A percentile compares a stretch with the other conserved stretches of the same genome.
These are phyloP conservation scores for Saguinus midas DNA, from an alignment of 2,113 vertebrate species.

Conservation along the genomic window DNA sequence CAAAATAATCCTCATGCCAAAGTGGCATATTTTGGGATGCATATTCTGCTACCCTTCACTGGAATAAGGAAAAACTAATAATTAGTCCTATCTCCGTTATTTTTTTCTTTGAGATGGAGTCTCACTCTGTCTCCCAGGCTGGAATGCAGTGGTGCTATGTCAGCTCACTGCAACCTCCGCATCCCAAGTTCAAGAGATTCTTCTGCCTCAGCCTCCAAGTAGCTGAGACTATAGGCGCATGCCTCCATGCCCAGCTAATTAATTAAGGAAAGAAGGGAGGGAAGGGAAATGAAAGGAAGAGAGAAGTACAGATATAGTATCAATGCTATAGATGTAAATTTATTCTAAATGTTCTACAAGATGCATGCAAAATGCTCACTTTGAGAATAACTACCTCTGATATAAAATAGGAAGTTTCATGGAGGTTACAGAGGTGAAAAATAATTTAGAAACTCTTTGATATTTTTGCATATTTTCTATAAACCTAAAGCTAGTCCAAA, in stretches of 20 bases:
- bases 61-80: background rate
- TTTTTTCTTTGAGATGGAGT: too few species aligned
- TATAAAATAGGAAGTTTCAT: background rate
- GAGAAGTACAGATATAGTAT: background rate
- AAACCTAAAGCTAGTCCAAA: background rate
- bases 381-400: background rate
- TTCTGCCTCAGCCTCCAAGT: too few species aligned
- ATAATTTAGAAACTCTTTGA: background rate
- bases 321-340: background rate
- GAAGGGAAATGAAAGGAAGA: background rate
- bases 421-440: background rate
- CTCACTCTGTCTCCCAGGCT: too few species aligned
- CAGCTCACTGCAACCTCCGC: too few species aligned
- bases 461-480: background rate
- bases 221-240: too few species aligned
- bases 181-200: too few species aligned
- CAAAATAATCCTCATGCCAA: background rate
- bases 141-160: too few species aligned
- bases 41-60: background rate
- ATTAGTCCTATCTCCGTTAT: background rate
- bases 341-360: background rate
- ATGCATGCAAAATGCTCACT: background rate
- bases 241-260: too few species aligned
- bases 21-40: background rate
- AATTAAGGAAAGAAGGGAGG: background rate